These are phyloP conservation scores for Trichogramma dendrolimi DNA, from an alignment of 2,888 invertebrate species.

Conservation along the genomic window DNA sequence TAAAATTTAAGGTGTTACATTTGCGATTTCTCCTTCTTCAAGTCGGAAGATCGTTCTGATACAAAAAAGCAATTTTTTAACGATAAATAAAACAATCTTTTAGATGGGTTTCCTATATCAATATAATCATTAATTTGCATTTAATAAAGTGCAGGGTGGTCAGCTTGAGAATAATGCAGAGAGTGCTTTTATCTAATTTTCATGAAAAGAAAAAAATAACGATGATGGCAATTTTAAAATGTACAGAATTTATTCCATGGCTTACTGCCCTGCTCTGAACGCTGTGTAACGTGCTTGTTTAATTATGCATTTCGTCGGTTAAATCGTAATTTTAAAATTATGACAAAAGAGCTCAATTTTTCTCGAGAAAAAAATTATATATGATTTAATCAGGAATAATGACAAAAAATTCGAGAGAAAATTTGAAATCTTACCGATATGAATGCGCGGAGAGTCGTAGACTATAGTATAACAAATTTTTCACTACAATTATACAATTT, in stretches of 20 bases:
- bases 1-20: conserved; percentile 40
- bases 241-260: conserved; percentile 29
- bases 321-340: background rate
- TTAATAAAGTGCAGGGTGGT: conserved; percentile 6
- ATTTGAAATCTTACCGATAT: conserved; percentile 33
- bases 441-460: conserved; percentile 41
- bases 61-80: too few species aligned
- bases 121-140: conserved; percentile 25
- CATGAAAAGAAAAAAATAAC: too few species aligned
- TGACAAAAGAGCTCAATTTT: too few species aligned
- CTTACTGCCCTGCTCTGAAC: conserved; percentile 36
- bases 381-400: too few species aligned
- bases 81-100: too few species aligned
- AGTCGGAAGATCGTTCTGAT: too few species aligned
- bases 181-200: too few species aligned
- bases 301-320: conserved; percentile 25
- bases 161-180: too few species aligned
- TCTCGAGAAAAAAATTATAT: too few species aligned
- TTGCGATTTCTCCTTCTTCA: conserved; percentile 10
- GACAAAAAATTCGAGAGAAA: too few species aligned
- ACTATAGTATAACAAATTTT: conserved; percentile 28
- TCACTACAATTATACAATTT: too few species aligned
- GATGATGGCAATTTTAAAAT: too few species aligned
- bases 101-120: conserved; percentile 2
- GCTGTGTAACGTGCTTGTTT: conserved; percentile 27